phyloP scores from a whole-genome alignment of 2,888 invertebrate genomes.

The Drosophila anomalata region DNA sequence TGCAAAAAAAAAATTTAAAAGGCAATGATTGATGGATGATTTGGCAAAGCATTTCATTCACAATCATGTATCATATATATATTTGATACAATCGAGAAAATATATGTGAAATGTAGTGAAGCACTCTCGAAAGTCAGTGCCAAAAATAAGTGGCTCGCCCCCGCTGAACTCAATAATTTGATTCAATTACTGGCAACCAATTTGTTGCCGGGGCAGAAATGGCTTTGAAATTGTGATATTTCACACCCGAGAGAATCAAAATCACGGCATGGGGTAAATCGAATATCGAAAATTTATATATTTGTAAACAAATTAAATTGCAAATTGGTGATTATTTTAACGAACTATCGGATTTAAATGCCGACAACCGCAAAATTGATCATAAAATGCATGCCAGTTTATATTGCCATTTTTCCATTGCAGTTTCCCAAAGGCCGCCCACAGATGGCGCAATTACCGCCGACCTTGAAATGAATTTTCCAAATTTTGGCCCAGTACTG shows the following conservation, averaged over 20 bases:
- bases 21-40: slow-evolving; percentile 16
- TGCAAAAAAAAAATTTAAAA: slow-evolving; percentile 9
- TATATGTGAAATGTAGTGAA: background rate
- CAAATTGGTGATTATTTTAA: slow-evolving; percentile 31
- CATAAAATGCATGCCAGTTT: slow-evolving; percentile 4
- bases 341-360: slow-evolving; percentile 27
- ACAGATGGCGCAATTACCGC: background rate
- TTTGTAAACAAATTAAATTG: slow-evolving; percentile 33
- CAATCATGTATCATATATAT: background rate
- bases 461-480: slow-evolving; percentile 15
- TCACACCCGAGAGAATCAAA: slow-evolving; percentile 1
- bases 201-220: slow-evolving; percentile 7
- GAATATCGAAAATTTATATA: background rate
- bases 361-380: slow-evolving; percentile 6
- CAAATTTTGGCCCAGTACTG: background rate
- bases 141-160: slow-evolving; percentile 8
- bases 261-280: background rate
- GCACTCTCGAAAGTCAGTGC: background rate
- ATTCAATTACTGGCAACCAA: slow-evolving; percentile 20
- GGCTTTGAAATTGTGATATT: slow-evolving; percentile 24
- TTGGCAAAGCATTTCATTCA: slow-evolving; percentile 3
- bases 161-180: slow-evolving; percentile 25
- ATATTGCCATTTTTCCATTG: background rate
- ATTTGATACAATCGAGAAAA: background rate
- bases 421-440: background rate